Percentiles rank a stretch among this genome's conserved stretches.
These are phyloP conservation scores for Acanthopleura granulata DNA, from an alignment of 2,888 invertebrate genomes.

Conservation along the genomic window DNA sequence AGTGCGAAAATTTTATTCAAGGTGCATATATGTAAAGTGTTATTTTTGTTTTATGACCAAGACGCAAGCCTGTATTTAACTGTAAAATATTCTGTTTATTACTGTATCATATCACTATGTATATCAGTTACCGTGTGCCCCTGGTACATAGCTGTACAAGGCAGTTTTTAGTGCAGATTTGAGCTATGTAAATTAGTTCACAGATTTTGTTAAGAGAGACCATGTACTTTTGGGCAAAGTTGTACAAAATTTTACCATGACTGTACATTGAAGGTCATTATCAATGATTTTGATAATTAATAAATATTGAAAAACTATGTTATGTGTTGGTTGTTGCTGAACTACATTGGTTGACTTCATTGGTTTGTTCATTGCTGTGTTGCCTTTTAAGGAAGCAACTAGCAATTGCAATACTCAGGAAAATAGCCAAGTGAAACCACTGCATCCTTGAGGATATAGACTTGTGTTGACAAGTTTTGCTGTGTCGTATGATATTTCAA, in stretches of 20 bases:
- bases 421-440: no score
- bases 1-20: conserved; percentile 15
- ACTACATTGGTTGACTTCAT: background rate
- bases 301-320: background rate
- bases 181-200: background rate
- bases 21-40: conserved; percentile 15
- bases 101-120: conserved; percentile 2
- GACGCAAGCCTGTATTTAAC: background rate
- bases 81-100: background rate
- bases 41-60: conserved; percentile 9
- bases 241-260: conserved; percentile 14
- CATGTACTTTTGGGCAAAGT: background rate
- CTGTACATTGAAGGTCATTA: conserved; percentile 16
- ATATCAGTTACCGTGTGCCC: background rate
- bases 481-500: no score
- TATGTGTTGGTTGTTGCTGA: background rate
- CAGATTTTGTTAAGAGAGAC: conserved; percentile 6
- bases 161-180: conserved; percentile 12
- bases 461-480: no score
- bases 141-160: conserved; percentile 19
- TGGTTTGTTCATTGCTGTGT: no score
- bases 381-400: no score
- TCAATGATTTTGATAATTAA: conserved; percentile 11
- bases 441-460: no score
- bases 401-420: no score